These are phyloP conservation scores for Isurus oxyrinchus DNA, from an alignment of 2,113 vertebrate species.

Conservation along the genomic window DNA sequence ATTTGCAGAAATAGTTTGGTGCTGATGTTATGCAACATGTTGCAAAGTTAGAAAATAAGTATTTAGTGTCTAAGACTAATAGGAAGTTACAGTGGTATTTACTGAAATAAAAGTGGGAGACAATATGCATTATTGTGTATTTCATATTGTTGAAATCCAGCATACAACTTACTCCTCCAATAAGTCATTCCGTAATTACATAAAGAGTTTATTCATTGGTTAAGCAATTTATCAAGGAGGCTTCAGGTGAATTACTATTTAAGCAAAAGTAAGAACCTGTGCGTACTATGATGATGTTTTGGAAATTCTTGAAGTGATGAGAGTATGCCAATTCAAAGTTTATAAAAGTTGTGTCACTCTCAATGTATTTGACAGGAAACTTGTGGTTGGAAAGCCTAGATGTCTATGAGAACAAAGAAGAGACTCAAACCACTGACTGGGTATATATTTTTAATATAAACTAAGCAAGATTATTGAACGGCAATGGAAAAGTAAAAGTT, in stretches of 20 bases:
- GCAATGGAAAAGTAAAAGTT: neutral
- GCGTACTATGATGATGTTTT: neutral
- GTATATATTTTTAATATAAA: neutral
- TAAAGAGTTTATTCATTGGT: neutral
- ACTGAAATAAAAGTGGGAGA: neutral
- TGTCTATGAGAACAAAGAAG: neutral
- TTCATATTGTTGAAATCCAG: neutral
- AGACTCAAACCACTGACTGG: neutral
- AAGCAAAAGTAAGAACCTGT: neutral
- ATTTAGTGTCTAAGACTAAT: no score
- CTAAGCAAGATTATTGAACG: neutral
- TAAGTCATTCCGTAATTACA: neutral
- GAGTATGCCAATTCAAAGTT: neutral
- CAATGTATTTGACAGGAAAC: neutral
- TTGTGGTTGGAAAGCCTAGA: neutral
- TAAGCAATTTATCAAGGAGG: neutral
- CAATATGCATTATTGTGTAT: neutral
- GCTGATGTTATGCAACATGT: no score
- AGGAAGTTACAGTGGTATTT: neutral
- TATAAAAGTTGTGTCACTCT: neutral
- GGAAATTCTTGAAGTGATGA: neutral
- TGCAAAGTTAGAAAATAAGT: no score
- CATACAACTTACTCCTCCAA: neutral
- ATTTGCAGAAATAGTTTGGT: no score
- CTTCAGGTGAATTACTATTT: neutral